These are phyloP conservation scores for Eublepharis macularius DNA, from an alignment of 2,113 vertebrate species.

Conservation along the genomic window DNA sequence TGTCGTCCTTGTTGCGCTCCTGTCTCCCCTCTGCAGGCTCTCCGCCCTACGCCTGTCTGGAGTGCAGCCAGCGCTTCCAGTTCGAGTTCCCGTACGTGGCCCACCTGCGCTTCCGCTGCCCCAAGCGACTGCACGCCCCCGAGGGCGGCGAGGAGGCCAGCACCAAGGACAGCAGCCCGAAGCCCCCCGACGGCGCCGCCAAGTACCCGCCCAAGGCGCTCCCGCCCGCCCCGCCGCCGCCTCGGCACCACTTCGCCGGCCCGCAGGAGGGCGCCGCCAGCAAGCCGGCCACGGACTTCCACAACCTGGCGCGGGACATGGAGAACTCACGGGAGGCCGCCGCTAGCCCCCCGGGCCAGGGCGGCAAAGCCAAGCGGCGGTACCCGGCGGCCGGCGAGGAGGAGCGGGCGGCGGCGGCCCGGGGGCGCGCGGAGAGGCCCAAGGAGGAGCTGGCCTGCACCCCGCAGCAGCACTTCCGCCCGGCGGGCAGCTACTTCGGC, in stretches of 20 bases:
- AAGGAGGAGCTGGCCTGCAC: conserved; percentile 88
- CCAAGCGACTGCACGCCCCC: conserved; percentile 86
- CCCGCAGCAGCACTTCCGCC: conserved; percentile 88
- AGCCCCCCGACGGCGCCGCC: conserved; percentile 66
- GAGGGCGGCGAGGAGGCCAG: conserved; percentile 73
- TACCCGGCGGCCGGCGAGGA: conserved; percentile 76
- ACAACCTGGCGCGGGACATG: conserved; percentile 92
- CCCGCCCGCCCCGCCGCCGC: neutral
- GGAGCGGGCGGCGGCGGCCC: conserved; percentile 13
- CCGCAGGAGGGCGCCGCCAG: conserved; percentile 70
- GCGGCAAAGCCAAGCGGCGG: conserved; percentile 80
- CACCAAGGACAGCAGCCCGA: conserved; percentile 69
- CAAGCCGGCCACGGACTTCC: conserved; percentile 95
- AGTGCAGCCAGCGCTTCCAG: conserved; percentile 96
- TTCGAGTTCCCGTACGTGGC: conserved; percentile 94
- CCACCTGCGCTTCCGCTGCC: conserved; percentile 93
- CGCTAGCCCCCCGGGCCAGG: conserved; percentile 30
- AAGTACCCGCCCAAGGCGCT: conserved; percentile 60
- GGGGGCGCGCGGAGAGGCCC: conserved; percentile 59
- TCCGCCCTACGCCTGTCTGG: conserved; percentile 84
- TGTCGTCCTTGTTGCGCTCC: neutral
- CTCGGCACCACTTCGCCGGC: conserved; percentile 9
- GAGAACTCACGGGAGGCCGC: conserved; percentile 79
- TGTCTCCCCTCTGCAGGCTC: conserved; percentile 74
- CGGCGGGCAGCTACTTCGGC: conserved; percentile 83